These are phyloP conservation scores for Labeo calbasu DNA, from an alignment of 2,797 vertebrate genomes.

Conservation along the genomic window DNA sequence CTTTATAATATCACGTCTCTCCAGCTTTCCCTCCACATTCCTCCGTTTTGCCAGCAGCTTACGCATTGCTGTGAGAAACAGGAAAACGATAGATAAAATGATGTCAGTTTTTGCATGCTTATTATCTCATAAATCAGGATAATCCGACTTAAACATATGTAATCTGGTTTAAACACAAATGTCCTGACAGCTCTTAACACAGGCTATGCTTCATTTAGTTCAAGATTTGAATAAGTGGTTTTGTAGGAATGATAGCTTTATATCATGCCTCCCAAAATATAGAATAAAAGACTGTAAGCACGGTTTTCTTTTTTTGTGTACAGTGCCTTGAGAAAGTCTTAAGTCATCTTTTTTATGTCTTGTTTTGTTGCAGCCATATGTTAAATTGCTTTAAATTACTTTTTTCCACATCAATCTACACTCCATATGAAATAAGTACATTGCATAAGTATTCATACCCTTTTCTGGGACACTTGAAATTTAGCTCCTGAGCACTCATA, in stretches of 20 bases:
- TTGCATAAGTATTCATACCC: too few species aligned
- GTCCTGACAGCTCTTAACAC: background rate
- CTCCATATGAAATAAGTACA: too few species aligned
- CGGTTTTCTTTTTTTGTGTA: background rate
- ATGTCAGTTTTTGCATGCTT: background rate
- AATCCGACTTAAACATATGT: background rate
- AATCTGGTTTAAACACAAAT: background rate
- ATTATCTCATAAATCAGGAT: background rate
- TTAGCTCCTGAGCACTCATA: too few species aligned
- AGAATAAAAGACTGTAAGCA: background rate
- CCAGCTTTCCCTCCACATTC: constrained; percentile 78
- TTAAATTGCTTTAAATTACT: too few species aligned
- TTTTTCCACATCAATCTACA: too few species aligned
- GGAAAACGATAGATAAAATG: background rate
- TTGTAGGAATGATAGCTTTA: background rate
- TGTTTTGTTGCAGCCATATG: too few species aligned
- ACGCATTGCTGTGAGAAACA: constrained; percentile 78
- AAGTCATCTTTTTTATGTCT: too few species aligned
- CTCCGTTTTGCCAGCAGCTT: constrained; percentile 80
- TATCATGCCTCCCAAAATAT: background rate
- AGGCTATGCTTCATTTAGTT: background rate
- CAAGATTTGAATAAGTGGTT: background rate
- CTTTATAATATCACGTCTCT: constrained; percentile 75
- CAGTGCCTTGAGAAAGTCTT: too few species aligned
- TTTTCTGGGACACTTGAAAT: too few species aligned